phyloP scores from a whole-genome alignment of 1,140 invertebrate genomes.

The Drosophila sp. region DNA sequence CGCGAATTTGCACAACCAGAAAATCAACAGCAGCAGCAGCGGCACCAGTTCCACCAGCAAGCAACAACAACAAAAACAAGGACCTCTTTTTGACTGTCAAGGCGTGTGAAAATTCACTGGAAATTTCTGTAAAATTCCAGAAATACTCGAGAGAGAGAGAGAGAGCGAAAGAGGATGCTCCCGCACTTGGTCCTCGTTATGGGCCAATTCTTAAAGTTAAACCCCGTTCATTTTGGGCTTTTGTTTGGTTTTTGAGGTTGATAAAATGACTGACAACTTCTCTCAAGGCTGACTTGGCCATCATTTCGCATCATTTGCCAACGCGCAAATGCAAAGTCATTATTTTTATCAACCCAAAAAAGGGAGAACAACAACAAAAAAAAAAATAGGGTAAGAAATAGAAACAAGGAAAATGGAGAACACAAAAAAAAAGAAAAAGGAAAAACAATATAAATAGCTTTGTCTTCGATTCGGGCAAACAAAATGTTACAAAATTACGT shows the following conservation, averaged over 20 bases:
- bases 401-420: neutral
- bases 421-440: slow-evolving; percentile 22
- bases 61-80: slow-evolving; percentile 1
- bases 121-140: slow-evolving; percentile 11
- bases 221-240: slow-evolving; percentile 39
- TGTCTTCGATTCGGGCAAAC: slow-evolving; percentile 48
- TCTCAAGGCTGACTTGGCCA: slow-evolving; percentile 1
- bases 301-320: slow-evolving; percentile 23
- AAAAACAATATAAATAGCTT: slow-evolving; percentile 59
- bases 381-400: neutral
- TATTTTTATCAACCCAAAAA: slow-evolving; percentile 6
- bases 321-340: slow-evolving; percentile 29
- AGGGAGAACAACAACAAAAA: neutral
- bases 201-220: slow-evolving; percentile 23
- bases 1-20: slow-evolving; percentile 43
- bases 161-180: neutral
- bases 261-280: slow-evolving; percentile 74
- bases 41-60: neutral
- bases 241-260: slow-evolving; percentile 42
- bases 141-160: slow-evolving; percentile 10
- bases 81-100: neutral
- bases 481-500: slow-evolving; percentile 46
- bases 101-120: slow-evolving; percentile 25
- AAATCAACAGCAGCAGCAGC: slow-evolving; percentile 18
- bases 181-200: slow-evolving; percentile 1